Base-by-base conservation (phyloP, 2,113 vertebrate genomes). In the Lagopus leucura region DNA sequence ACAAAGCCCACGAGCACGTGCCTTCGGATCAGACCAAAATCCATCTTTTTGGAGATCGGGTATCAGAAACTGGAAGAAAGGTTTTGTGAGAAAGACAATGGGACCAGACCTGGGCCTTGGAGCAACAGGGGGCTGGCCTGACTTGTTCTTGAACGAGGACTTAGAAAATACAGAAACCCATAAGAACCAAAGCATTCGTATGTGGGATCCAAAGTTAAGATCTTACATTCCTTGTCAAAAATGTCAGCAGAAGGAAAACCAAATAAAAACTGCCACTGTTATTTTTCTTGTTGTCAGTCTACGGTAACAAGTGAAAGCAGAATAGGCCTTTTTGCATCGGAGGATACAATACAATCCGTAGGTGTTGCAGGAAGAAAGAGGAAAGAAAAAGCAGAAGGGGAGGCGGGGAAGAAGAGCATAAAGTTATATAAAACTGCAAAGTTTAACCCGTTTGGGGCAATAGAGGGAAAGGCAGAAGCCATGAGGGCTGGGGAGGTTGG, bases 231-330 rank as follows among this genome's bases (percentile, higher is more conserved):
- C 32, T 78, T 80, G 89, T 74, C 65, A 34, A 74, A 72, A 91
- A 30, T 34, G 73, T 77, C 72, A 80, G 87, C 92, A 82, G 90
- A 78, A 87, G 63, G 66, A 87, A 71, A 54, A 85, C 66, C 64
- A 88, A 95, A 95, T 73, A 66, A 90, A 94, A 93, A 80, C 69
- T 90, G 90, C 88, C 76, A 77, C 28, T 77, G 80, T 67, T 95
- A 58, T 92, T 96, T 92, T 73, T 74, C 94, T 67, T 86, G 78
- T 88, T 94, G 88, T 81, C 88, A 77, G 85, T 89, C 38, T 40
- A n/a, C 1, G 2, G 76, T 73, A 89, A 66, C 79, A 71, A 83
- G 82, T 50, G 75, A 93, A 81, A 95, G 93, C 72, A 91, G 90
- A 94, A 64, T 2, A 47, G 90, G 72, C 27, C 61, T 69, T 88